A percentile compares a stretch with the other conserved stretches of the same genome.
Conservation (phyloP, 2,797 vertebrate genomes). For the Gallirallus australis region DNA sequence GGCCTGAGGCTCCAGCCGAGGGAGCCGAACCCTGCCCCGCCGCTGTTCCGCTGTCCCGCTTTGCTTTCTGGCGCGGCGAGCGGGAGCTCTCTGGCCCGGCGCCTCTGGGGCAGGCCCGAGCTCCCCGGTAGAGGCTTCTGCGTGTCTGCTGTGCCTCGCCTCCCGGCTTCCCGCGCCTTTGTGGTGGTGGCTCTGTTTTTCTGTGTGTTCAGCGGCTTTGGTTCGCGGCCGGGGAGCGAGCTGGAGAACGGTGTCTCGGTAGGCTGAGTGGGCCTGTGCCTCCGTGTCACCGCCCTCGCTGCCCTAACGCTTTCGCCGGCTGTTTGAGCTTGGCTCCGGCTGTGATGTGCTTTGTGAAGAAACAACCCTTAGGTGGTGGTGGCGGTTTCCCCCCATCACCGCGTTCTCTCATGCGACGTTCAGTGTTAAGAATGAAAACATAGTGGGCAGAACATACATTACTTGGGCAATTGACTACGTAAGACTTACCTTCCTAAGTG, state of each 20-base stretch:
- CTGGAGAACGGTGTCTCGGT: no score
- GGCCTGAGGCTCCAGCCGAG: no score
- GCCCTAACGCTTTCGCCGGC: rapidly evolving
- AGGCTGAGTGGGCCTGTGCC: no score
- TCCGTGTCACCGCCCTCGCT: rapidly evolving
- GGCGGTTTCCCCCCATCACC: no score
- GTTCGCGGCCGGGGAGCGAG: no score
- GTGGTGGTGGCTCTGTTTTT: no score
- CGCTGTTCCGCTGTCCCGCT: rapidly evolving
- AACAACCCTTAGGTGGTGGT: rapidly evolving
- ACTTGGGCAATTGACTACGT: not conserved
- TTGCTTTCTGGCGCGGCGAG: rapidly evolving
- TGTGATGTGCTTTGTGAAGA: no score
- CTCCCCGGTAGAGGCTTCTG: no score
- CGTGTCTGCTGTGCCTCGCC: rapidly evolving
- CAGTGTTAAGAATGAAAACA: not conserved
- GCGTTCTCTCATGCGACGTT: not conserved
- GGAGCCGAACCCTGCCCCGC: no score
- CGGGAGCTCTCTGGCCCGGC: not conserved
- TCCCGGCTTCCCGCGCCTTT: no score
- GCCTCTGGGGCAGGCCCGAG: rapidly evolving
- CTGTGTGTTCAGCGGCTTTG: no score
- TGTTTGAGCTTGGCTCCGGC: rapidly evolving
- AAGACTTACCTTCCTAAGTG: not conserved
- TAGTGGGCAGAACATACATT: rapidly evolving